A percentile compares a stretch with the other conserved stretches of the same genome.
Conservation (phyloP, 2,888 invertebrate genomes). For the Zootermopsis nevadensis region DNA sequence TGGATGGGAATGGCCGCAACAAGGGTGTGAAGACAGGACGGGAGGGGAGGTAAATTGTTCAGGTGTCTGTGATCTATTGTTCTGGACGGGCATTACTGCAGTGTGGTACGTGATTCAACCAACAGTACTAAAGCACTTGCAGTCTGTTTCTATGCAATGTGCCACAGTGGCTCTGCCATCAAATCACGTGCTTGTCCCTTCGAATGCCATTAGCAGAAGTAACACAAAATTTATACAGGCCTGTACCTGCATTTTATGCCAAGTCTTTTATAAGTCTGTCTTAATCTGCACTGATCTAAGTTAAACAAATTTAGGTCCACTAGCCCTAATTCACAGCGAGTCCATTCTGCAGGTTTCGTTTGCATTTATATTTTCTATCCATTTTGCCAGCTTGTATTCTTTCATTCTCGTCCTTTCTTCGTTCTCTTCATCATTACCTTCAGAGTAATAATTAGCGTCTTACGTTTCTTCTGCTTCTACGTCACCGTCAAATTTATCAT, state of each 20-base stretch:
- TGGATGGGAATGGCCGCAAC: background rate
- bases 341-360: too few species aligned
- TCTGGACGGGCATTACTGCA: background rate
- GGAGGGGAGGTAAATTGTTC: background rate
- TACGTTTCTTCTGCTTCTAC: too few species aligned
- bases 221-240: too few species aligned
- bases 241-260: too few species aligned
- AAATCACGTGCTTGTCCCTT: background rate
- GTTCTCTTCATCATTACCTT: too few species aligned
- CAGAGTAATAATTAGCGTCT: too few species aligned
- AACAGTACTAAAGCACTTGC: background rate
- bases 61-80: constrained; percentile 8
- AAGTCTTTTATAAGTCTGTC: too few species aligned
- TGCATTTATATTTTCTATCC: too few species aligned
- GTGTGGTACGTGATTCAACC: constrained; percentile 1
- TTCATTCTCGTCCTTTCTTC: too few species aligned
- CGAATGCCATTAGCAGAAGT: background rate
- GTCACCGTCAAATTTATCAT: too few species aligned
- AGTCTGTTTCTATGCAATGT: background rate
- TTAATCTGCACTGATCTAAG: too few species aligned
- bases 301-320: background rate
- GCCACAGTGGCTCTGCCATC: background rate
- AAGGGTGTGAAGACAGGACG: background rate
- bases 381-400: too few species aligned
- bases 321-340: background rate